Evolutionary conservation across 2,797 vertebrate genomes (phyloP).

Genomic region (Ambastaia sidthimunki): DNA sequence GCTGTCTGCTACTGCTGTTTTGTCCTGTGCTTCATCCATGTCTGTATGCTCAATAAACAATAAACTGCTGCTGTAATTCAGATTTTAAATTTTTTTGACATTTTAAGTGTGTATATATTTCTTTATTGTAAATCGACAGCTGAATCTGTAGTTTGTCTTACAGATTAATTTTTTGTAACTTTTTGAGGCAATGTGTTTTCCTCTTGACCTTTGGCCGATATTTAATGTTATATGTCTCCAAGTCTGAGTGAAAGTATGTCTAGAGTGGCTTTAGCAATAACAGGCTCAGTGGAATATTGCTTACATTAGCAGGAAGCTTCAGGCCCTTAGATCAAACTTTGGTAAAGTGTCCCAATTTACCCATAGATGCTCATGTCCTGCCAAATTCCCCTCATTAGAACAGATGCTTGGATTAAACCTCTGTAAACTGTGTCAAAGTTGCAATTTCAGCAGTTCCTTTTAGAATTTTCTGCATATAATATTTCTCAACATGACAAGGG

Average conservation of each 20-base stretch:
- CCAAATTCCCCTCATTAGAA: slow-evolving; percentile 92
- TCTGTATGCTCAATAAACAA: no score
- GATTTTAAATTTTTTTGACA: no score
- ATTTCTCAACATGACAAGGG: slow-evolving; percentile 86
- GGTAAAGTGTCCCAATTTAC: slow-evolving; percentile 89
- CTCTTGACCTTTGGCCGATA: slow-evolving; percentile 81
- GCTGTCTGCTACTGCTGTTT: no score
- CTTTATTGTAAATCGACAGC: no score
- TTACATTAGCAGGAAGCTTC: slow-evolving; percentile 91
- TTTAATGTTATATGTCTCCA: slow-evolving; percentile 81
- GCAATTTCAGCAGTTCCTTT: slow-evolving; percentile 89
- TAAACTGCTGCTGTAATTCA: no score
- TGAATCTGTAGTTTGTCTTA: no score
- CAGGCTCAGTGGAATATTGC: slow-evolving; percentile 85
- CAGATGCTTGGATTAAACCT: slow-evolving; percentile 97
- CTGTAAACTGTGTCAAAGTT: slow-evolving; percentile 94
- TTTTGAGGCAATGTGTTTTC: slow-evolving; percentile 80
- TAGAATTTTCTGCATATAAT: slow-evolving; percentile 88
- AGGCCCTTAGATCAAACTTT: slow-evolving; percentile 90
- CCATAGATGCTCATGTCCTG: slow-evolving; percentile 84
- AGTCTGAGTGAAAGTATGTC: slow-evolving; percentile 56
- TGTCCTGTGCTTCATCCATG: no score
- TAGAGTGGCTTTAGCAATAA: slow-evolving; percentile 66
- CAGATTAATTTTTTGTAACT: no score
- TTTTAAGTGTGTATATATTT: no score